phyloP scores from a whole-genome alignment of 2,113 vertebrate species.

The Osmerus mordax region DNA sequence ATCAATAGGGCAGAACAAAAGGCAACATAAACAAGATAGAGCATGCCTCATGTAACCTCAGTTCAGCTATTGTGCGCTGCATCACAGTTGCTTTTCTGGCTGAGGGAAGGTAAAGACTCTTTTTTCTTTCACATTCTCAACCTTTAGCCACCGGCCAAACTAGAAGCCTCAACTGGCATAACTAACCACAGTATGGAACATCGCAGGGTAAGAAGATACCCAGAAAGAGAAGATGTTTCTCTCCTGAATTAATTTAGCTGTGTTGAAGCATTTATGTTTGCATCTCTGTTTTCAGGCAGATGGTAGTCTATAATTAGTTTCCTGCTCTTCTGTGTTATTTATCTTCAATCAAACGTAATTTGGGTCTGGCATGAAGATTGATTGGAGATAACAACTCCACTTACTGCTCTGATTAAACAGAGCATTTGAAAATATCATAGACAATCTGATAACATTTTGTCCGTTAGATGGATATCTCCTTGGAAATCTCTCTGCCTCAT shows the following conservation, averaged over 20 bases:
- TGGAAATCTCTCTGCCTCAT: background rate
- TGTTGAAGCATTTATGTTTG: slow-evolving; percentile 50
- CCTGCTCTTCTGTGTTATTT: slow-evolving; percentile 35
- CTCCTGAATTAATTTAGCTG: slow-evolving; percentile 47
- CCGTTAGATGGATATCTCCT: background rate
- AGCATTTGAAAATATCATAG: slow-evolving; percentile 22
- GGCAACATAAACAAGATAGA: slow-evolving; percentile 24
- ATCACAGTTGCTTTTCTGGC: slow-evolving; percentile 3
- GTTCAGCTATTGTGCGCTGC: background rate
- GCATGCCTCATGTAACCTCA: slow-evolving; percentile 6
- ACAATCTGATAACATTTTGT: slow-evolving; percentile 23
- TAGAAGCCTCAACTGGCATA: slow-evolving; percentile 7
- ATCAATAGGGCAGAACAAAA: slow-evolving; percentile 24
- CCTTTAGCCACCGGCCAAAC: slow-evolving; percentile 6
- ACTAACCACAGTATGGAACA: slow-evolving; percentile 17
- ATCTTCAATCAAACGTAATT: slow-evolving; percentile 60
- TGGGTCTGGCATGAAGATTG: slow-evolving; percentile 50
- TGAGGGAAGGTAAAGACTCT: slow-evolving; percentile 10
- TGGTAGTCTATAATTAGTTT: slow-evolving; percentile 52
- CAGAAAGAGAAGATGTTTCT: slow-evolving; percentile 44
- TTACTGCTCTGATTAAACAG: slow-evolving; percentile 21
- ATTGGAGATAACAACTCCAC: slow-evolving; percentile 59
- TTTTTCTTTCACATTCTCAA: background rate
- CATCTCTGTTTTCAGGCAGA: slow-evolving; percentile 31
- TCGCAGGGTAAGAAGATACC: slow-evolving; percentile 39